Conservation (phyloP, 2,113 vertebrate species). For the Octodon degus region DNA sequence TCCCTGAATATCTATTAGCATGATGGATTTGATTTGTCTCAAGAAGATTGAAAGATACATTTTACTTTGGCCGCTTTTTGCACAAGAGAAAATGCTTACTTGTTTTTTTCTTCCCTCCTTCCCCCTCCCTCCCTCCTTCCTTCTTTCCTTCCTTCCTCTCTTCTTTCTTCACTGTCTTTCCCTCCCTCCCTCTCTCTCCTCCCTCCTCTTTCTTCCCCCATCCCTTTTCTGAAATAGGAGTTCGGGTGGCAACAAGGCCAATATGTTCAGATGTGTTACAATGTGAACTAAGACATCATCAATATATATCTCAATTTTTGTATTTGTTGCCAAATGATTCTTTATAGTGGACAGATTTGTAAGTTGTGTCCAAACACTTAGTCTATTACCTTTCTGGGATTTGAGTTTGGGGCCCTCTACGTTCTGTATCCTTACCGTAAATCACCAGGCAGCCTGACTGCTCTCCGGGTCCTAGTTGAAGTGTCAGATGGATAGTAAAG, state of each 20-base stretch:
- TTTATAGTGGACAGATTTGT: background rate
- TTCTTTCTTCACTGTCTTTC: background rate
- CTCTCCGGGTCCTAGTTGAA: background rate
- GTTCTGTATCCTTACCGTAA: background rate
- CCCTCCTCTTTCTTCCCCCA: accelerated
- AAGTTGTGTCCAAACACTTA: background rate
- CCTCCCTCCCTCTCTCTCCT: background rate
- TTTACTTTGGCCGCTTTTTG: background rate
- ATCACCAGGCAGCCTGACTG: background rate
- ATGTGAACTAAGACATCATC: background rate
- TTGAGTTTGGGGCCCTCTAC: background rate
- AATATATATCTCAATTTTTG: background rate
- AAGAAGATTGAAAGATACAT: constrained; percentile 23
- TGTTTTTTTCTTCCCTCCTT: background rate
- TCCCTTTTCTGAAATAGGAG: background rate
- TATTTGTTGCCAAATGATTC: background rate
- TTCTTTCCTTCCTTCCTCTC: too few species aligned
- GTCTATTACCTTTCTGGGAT: too few species aligned
- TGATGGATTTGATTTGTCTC: constrained; percentile 15
- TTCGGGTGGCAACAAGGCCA: background rate
- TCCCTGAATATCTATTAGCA: constrained; percentile 22
- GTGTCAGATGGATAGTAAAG: background rate
- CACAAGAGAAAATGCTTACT: background rate
- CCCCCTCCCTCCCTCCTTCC: background rate
- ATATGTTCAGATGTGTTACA: background rate